Conservation (phyloP, 2,797 vertebrate species). For the Netta rufina region DNA sequence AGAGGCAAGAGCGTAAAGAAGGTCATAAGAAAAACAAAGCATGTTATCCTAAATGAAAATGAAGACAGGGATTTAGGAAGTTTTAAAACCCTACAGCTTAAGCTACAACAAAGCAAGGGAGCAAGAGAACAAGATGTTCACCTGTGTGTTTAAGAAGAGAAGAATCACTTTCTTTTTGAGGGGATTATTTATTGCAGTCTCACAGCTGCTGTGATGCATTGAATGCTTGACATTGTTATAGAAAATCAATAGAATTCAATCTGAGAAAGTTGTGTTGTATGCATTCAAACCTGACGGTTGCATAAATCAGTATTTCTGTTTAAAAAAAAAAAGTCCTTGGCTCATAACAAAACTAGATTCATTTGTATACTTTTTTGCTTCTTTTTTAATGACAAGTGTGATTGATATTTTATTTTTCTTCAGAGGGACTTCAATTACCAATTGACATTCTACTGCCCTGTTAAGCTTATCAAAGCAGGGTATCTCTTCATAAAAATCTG, state of each 20-base stretch:
- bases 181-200: constrained; percentile 78
- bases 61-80: constrained; percentile 47
- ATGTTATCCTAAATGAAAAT: constrained; percentile 44
- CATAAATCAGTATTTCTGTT: constrained; percentile 79
- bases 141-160: constrained; percentile 69
- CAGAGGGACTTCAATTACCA: constrained; percentile 52
- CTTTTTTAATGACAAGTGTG: constrained; percentile 49
- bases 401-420: constrained; percentile 68
- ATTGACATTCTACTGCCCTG: constrained; percentile 52
- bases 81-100: constrained; percentile 26
- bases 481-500: constrained; percentile 51
- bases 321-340: background rate
- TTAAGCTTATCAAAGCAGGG: constrained; percentile 35
- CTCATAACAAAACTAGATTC: constrained; percentile 59
- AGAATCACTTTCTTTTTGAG: constrained; percentile 72
- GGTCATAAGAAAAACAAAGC: constrained; percentile 56
- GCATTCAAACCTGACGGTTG: constrained; percentile 75
- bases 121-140: constrained; percentile 65
- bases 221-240: constrained; percentile 79
- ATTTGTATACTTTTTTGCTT: constrained; percentile 62
- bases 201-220: constrained; percentile 64
- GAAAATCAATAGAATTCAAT: constrained; percentile 85
- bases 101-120: constrained; percentile 25
- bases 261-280: constrained; percentile 77
- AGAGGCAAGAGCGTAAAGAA: constrained; percentile 52